Base-by-base conservation (phyloP, 2,888 invertebrate species). In the Ormia ochracea region DNA sequence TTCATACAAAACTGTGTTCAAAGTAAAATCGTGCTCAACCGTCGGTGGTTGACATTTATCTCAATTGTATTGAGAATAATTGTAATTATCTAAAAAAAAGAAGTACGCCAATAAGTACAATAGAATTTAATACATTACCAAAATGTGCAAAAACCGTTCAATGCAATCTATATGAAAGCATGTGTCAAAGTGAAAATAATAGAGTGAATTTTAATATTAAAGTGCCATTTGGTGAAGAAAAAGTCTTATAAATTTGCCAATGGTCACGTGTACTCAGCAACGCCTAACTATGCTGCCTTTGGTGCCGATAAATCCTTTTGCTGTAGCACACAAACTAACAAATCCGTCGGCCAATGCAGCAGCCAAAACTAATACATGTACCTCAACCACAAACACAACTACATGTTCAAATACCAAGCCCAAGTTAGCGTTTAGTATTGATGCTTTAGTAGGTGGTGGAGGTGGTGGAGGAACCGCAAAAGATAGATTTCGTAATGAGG, bases 361-460 rank as follows among this genome's bases (percentile, higher is more conserved):
- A 66, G 66, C 82, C 12, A 82, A 83, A 59, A 82, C 81, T 3
- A 68, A 82, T 50, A 81, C 80, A 19, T 77, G 58, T 5, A 82
- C 75, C 43, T 75, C 70, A 1, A 66, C 77, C 2, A 68, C 81
- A 7, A 72, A 63, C 9, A 66, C 65, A 7, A 74, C 70, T 36
- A 31, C 65, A 31, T 38, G 54, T 73, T 65, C 74, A 70, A 81
- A 75, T 17, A 94, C 95, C 85, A 96, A 96, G 91, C 96, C 97
- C 84, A 97, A 96, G 91, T 95, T 97, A 90, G 97, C 96, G 87
- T 97, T 97, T 89, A 96, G 96, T 88, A 97, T 97, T 90, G 97
- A 97, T 91, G 96, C 96, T 93, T 28, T 73, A 31, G 81, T 68
- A 58, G 78, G 75, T 7, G 59, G 76, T n/a, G 78, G 76, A n/a